These are phyloP conservation scores for Stenodema calcarata DNA, from an alignment of 2,888 invertebrate genomes.

Conservation along the genomic window DNA sequence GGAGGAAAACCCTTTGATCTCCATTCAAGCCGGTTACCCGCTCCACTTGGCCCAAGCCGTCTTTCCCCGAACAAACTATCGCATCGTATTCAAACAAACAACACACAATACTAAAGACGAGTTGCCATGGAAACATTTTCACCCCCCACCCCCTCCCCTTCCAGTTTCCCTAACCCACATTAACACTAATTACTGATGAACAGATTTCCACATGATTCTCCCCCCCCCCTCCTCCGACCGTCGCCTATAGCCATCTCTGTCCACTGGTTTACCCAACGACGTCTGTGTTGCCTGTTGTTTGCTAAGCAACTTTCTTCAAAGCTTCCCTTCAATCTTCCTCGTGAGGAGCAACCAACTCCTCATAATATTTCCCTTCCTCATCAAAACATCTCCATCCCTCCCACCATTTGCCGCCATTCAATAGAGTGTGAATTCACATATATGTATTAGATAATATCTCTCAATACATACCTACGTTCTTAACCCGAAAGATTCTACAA, in stretches of 20 bases:
- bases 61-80: slow-evolving; percentile 53
- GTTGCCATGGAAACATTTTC: slow-evolving; percentile 18
- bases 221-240: neutral
- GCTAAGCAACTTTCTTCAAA: slow-evolving; percentile 36
- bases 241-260: neutral
- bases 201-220: slow-evolving; percentile 26
- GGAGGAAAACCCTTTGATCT: slow-evolving; percentile 51
- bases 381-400: neutral
- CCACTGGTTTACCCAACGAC: neutral
- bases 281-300: slow-evolving; percentile 27
- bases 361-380: slow-evolving; percentile 1
- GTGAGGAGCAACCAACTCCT: neutral
- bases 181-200: slow-evolving; percentile 47
- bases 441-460: too few relatives aligned
- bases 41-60: slow-evolving; percentile 52
- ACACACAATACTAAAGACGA: slow-evolving; percentile 53
- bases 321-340: neutral
- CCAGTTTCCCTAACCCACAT: slow-evolving; percentile 22
- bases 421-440: too few relatives aligned
- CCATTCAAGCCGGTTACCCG: slow-evolving; percentile 54
- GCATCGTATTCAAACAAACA: slow-evolving; percentile 53
- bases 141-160: neutral
- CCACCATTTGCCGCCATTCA: neutral
- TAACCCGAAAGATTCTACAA: too few relatives aligned
- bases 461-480: too few relatives aligned